These are phyloP conservation scores for Fulica atra DNA, from an alignment of 2,113 vertebrate species.

Conservation along the genomic window DNA sequence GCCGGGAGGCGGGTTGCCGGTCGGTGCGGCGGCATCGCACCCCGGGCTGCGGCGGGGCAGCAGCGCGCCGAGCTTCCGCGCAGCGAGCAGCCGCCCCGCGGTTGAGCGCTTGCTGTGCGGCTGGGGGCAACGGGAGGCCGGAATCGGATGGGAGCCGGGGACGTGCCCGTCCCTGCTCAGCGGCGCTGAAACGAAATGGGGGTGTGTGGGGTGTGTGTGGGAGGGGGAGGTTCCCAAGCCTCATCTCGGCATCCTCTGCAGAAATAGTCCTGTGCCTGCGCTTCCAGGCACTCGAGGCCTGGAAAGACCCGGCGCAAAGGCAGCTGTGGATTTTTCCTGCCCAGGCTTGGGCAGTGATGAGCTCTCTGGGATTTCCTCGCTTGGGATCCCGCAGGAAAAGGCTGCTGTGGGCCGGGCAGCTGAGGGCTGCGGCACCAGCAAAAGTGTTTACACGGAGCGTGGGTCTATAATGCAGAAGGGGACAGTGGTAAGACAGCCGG, in stretches of 20 bases:
- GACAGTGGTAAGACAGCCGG: background rate
- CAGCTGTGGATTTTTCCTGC: background rate
- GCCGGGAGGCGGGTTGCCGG: background rate
- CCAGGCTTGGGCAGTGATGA: background rate
- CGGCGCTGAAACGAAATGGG: background rate
- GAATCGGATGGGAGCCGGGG: accelerated
- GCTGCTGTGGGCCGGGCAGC: background rate
- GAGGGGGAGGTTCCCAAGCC: background rate
- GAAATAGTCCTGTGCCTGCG: background rate
- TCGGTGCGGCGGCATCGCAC: background rate
- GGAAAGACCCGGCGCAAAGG: background rate
- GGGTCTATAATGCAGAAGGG: background rate
- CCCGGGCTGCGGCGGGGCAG: background rate
- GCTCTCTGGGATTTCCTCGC: accelerated
- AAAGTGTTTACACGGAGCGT: background rate
- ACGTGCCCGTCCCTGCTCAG: background rate
- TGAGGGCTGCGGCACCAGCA: background rate
- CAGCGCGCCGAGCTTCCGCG: background rate
- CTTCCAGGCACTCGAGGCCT: background rate
- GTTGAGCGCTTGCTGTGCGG: accelerated
- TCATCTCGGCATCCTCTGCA: background rate
- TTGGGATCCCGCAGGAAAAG: background rate
- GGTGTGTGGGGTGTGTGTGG: too few relatives aligned
- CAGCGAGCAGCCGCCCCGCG: background rate
- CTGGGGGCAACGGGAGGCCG: background rate